These are phyloP conservation scores for Nerophis lumbriciformis DNA, from an alignment of 2,113 vertebrate genomes.

Conservation along the genomic window DNA sequence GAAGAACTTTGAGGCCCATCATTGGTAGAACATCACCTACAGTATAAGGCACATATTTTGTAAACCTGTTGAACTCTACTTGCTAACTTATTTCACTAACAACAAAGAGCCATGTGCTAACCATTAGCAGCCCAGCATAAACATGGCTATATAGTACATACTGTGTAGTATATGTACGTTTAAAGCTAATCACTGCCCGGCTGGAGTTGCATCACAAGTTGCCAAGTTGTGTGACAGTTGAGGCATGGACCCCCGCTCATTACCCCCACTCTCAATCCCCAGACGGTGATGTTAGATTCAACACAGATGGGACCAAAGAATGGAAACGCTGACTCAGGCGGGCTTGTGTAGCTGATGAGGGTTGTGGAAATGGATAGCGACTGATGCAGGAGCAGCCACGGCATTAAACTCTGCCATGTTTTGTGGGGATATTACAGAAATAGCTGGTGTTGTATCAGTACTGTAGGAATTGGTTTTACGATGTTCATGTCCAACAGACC, in stretches of 20 bases:
- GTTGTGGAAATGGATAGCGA: conserved; percentile 10
- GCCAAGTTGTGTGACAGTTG: conserved; percentile 24
- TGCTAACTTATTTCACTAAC: too few relatives aligned
- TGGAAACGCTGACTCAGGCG: conserved; percentile 53
- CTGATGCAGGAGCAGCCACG: conserved; percentile 9
- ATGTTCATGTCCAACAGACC: too few relatives aligned
- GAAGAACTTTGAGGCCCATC: background rate
- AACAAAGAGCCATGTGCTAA: conserved; percentile 13
- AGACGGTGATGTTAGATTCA: conserved; percentile 20
- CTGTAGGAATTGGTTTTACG: too few relatives aligned
- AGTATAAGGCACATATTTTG: background rate
- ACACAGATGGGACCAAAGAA: conserved; percentile 24
- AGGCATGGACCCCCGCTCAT: background rate
- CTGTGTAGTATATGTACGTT: conserved; percentile 18
- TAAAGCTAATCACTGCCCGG: conserved; percentile 29
- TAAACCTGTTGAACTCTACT: background rate
- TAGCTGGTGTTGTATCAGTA: too few relatives aligned
- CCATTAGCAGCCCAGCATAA: conserved; percentile 9
- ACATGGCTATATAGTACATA: conserved; percentile 1
- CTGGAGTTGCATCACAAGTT: conserved; percentile 13
- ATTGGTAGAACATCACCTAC: too few relatives aligned
- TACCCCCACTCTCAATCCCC: background rate
- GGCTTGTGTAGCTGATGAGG: conserved; percentile 22
- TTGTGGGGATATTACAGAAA: too few relatives aligned
- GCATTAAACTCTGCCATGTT: background rate